These are phyloP conservation scores for Leucoptera coffeella DNA, from an alignment of 2,888 invertebrate genomes.

Conservation along the genomic window DNA sequence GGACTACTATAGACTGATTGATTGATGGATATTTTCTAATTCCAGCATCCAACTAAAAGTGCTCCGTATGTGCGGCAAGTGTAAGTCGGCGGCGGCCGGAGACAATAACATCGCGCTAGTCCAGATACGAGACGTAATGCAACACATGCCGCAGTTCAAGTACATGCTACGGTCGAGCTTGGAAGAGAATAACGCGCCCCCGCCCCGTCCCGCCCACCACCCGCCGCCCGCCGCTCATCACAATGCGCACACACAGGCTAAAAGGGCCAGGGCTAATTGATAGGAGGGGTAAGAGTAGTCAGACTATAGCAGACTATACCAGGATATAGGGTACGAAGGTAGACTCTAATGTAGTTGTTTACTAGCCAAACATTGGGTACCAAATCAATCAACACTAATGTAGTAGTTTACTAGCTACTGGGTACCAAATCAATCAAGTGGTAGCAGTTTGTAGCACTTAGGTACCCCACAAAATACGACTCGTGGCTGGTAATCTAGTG, in stretches of 20 bases:
- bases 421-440: too few relatives aligned
- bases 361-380: too few relatives aligned
- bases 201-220: slow-evolving; percentile 7
- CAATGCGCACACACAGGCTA: slow-evolving; percentile 13
- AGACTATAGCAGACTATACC: background rate
- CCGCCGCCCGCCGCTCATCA: slow-evolving; percentile 7
- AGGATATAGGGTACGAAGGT: too few relatives aligned
- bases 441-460: too few relatives aligned
- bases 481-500: too few relatives aligned
- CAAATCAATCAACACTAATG: too few relatives aligned
- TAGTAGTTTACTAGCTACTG: too few relatives aligned
- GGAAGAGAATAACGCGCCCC: slow-evolving; percentile 16
- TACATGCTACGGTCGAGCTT: slow-evolving; percentile 66
- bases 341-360: too few relatives aligned
- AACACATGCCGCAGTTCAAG: slow-evolving; percentile 81
- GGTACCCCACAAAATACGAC: too few relatives aligned
- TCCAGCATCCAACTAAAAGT: slow-evolving; percentile 68
- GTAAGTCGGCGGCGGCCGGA: slow-evolving; percentile 55
- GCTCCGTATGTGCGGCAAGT: slow-evolving; percentile 70
- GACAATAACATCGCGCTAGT: slow-evolving; percentile 73
- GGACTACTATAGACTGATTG: too few relatives aligned
- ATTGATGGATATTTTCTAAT: too few relatives aligned
- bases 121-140: slow-evolving; percentile 76
- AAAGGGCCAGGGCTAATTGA: slow-evolving; percentile 33
- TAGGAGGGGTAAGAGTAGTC: background rate